Evolutionary conservation across 2,113 vertebrate species (phyloP).

Genomic region (Chunga burmeisteri): DNA sequence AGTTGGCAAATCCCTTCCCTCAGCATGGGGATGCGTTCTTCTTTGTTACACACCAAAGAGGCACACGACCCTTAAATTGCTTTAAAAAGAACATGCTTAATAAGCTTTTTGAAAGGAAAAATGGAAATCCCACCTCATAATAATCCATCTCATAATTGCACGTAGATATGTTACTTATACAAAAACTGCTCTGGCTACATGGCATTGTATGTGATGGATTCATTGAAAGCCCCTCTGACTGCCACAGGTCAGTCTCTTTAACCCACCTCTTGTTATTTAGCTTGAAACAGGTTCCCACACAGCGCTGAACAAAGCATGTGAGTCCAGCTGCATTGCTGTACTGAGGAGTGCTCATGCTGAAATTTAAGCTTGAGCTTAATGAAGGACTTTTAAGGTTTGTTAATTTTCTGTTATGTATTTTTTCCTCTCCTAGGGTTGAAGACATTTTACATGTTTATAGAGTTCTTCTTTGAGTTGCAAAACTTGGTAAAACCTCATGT

Average conservation of each 20-base stretch:
- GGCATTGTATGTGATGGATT: neutral
- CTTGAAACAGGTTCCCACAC: neutral
- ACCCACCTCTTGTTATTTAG: neutral
- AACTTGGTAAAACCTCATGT: neutral
- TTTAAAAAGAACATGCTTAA: neutral
- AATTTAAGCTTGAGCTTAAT: neutral
- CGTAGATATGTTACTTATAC: neutral
- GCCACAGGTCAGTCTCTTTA: neutral
- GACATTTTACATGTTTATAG: neutral
- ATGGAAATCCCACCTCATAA: neutral
- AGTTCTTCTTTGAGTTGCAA: neutral
- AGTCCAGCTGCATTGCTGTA: neutral
- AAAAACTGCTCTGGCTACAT: neutral
- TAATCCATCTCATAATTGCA: neutral
- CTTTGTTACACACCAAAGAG: neutral
- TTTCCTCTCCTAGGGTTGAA: neutral
- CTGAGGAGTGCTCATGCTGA: neutral
- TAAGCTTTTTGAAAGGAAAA: neutral
- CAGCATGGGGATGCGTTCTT: neutral
- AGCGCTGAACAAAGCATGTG: neutral
- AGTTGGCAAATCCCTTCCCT: slow-evolving; percentile 9
- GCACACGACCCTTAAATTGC: neutral
- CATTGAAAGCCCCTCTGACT: neutral
- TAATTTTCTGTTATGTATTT: neutral
- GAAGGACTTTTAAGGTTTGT: neutral